Base-by-base conservation (phyloP, 2,797 vertebrate species). In the Aplochiton taeniatus region DNA sequence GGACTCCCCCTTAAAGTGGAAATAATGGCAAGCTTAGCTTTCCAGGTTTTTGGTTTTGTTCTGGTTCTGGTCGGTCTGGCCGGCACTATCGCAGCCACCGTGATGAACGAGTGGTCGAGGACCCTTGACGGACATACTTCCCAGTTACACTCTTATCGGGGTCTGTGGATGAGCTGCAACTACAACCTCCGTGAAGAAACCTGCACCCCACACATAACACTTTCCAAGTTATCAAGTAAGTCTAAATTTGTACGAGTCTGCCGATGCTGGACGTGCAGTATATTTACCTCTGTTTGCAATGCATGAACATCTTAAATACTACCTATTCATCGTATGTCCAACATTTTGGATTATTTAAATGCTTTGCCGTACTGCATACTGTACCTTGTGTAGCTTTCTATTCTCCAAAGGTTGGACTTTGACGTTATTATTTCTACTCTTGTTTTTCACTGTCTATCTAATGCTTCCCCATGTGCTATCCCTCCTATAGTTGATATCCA, bases 1-100 rank as follows among this genome's bases (percentile, higher is more conserved):
- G 9, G 16, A 43, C 43, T 43, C 8, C 8, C 8, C 16, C 14
- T 44, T 44, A 1, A 41, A 16, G 20, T 0, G 64, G 9, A 49
- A 54, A 49, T 43, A 63, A 97, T 97, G 96, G 94, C 95, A 83
- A 92, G 92, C 70, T 88, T 93, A 3, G 94, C 91, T n/a, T 68
- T 95, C 58, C 96, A 98, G 79, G 80, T 97, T 1, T 54, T 95
- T 66, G 94, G 95, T 2, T 96, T 93, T 78, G 56, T 94, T 69
- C 85, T 97, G 75, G 85, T 94, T 1, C 86, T 93, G 72, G 47
- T 87, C 20, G 96, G 95, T 66, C 89, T 94, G 77, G 78, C 91
- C 0, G 92, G 90, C 56, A 85, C 85, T 0, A 47, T 86, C 0
- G 56, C 68, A 11, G 81, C 87, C 4, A 87, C 83, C 2, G 42